Percentiles rank a stretch among this genome's conserved stretches.
Conservation (phyloP, 2,797 vertebrate species). For the Falco novaeseelandiae region DNA sequence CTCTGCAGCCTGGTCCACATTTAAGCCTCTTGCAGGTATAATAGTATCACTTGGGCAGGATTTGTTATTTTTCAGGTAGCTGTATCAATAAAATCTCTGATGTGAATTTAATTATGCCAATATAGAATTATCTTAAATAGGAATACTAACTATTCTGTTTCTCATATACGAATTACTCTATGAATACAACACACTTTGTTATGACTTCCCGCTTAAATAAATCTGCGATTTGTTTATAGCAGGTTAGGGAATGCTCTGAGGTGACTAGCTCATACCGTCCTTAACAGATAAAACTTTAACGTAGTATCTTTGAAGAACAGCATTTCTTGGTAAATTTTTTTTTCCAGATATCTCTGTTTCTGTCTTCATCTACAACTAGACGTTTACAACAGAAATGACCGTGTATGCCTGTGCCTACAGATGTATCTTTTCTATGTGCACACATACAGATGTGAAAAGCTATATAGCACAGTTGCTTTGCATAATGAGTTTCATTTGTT, state of each 20-base stretch:
- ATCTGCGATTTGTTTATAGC: neutral
- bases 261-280: neutral
- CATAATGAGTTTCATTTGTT: slow-evolving; percentile 57
- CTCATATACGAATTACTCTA: neutral
- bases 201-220: neutral
- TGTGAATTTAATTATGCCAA: neutral
- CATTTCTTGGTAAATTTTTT: neutral
- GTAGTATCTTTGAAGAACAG: neutral
- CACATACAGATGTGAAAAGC: neutral
- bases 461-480: slow-evolving; percentile 28
- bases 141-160: neutral
- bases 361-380: neutral
- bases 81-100: neutral
- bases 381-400: accelerated
- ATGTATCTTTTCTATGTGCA: neutral
- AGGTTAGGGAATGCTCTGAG: neutral
- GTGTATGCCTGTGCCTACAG: neutral
- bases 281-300: neutral
- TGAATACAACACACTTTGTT: neutral
- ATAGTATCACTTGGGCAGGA: neutral
- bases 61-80: neutral
- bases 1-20: neutral
- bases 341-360: neutral
- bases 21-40: neutral
- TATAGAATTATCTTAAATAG: neutral